phyloP scores from a whole-genome alignment of 2,888 invertebrate species.

The Branchellion lobata region DNA sequence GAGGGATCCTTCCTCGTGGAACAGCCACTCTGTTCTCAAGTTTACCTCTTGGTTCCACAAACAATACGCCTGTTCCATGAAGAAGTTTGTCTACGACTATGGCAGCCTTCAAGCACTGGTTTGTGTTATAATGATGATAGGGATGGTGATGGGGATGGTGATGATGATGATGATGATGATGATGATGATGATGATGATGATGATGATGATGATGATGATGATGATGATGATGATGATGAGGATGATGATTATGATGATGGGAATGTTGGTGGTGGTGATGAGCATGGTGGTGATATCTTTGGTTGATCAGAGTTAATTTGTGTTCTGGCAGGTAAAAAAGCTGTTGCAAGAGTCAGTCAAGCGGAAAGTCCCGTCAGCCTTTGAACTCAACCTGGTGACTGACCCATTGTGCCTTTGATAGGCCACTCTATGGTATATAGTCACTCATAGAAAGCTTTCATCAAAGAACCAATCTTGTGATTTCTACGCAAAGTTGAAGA shows the following conservation, averaged over 20 bases:
- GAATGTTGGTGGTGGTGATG: slow-evolving; percentile 2
- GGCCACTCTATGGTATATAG: background rate
- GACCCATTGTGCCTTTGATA: background rate
- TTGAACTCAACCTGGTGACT: background rate
- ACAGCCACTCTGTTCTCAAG: background rate
- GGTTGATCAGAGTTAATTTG: no score
- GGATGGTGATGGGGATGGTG: background rate
- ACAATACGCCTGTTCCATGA: background rate
- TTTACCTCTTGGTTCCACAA: background rate
- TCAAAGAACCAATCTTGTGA: no score
- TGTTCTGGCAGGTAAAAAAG: background rate
- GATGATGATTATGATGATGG: background rate
- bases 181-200: slow-evolving; percentile 32
- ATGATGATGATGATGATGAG: slow-evolving; percentile 30
- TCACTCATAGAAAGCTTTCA: no score
- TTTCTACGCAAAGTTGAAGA: no score
- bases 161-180: slow-evolving; percentile 40
- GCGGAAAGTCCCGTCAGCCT: background rate
- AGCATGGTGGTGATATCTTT: background rate
- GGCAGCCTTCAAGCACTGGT: background rate
- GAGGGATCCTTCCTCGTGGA: background rate
- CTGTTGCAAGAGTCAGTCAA: background rate
- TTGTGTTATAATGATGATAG: slow-evolving; percentile 1
- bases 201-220: slow-evolving; percentile 25
- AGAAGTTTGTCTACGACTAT: background rate